Conservation (phyloP, 2,113 vertebrate species). For the Zosterops pallidus region DNA sequence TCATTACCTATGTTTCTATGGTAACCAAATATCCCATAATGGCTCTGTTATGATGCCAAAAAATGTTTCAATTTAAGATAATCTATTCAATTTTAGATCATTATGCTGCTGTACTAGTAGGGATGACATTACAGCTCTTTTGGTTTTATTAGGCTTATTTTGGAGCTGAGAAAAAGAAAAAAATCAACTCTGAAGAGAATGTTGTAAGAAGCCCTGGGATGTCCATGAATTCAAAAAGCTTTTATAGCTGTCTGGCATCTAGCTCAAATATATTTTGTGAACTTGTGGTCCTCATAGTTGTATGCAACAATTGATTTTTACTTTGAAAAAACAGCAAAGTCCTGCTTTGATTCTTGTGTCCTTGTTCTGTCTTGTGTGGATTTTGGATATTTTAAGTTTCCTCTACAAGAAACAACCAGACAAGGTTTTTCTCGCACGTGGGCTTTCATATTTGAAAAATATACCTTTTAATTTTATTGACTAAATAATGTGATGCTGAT, state of each 20-base stretch:
- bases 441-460: not conserved
- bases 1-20: constrained; percentile 38
- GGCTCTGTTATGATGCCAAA: constrained; percentile 5
- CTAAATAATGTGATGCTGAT: not conserved
- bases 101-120: not conserved
- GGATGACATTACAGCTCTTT: not conserved
- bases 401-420: not conserved
- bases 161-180: not conserved
- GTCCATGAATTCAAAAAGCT: not conserved
- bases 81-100: constrained; percentile 33
- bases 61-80: constrained; percentile 45
- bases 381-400: not conserved
- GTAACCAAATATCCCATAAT: constrained; percentile 49
- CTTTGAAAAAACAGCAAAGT: constrained; percentile 15
- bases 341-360: not conserved
- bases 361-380: not conserved
- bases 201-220: constrained; percentile 4
- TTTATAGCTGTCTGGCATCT: constrained; percentile 6
- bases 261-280: not conserved
- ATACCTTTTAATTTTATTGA: not conserved
- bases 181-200: not conserved
- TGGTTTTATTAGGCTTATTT: not conserved
- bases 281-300: not conserved
- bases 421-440: not conserved
- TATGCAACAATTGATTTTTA: not conserved